These are phyloP conservation scores for Acrobasis consociella DNA, from an alignment of 2,888 invertebrate species.

Conservation along the genomic window DNA sequence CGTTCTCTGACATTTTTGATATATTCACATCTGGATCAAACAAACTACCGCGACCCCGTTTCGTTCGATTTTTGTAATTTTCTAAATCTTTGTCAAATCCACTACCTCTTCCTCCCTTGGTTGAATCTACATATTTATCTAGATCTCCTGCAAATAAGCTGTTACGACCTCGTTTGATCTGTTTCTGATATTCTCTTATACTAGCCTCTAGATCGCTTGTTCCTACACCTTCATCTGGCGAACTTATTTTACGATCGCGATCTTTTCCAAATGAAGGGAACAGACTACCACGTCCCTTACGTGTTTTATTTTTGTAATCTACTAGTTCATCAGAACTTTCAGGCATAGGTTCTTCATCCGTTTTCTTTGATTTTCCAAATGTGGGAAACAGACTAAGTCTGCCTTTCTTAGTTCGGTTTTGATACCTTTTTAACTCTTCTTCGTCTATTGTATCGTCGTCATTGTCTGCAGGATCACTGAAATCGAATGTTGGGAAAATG, in stretches of 20 bases:
- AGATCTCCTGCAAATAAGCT: conserved; percentile 57
- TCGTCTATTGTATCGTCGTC: conserved; percentile 69
- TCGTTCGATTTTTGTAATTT: conserved; percentile 66
- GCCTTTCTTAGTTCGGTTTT: conserved; percentile 69
- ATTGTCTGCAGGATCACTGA: conserved; percentile 57
- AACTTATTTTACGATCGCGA: conserved; percentile 64
- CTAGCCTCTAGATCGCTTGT: conserved; percentile 66
- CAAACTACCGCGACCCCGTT: conserved; percentile 67
- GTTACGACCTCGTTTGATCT: conserved; percentile 58
- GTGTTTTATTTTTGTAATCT: conserved; percentile 71
- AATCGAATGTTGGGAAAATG: conserved; percentile 72
- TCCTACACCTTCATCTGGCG: conserved; percentile 48
- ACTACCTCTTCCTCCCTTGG: conserved; percentile 45
- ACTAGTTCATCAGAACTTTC: conserved; percentile 74
- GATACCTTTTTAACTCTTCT: conserved; percentile 70
- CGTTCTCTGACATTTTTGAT: conserved; percentile 61
- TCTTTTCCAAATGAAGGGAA: conserved; percentile 74
- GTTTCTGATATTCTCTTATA: conserved; percentile 67
- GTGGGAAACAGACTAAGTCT: conserved; percentile 71
- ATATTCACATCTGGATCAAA: conserved; percentile 75
- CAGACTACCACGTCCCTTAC: conserved; percentile 62
- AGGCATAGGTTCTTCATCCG: conserved; percentile 67
- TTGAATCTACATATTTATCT: conserved; percentile 47
- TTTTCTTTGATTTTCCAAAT: conserved; percentile 65
- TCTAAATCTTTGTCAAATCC: conserved; percentile 61